phyloP scores from a whole-genome alignment of 1,140 invertebrate species.

The Ceratoteleas bidentatus region DNA sequence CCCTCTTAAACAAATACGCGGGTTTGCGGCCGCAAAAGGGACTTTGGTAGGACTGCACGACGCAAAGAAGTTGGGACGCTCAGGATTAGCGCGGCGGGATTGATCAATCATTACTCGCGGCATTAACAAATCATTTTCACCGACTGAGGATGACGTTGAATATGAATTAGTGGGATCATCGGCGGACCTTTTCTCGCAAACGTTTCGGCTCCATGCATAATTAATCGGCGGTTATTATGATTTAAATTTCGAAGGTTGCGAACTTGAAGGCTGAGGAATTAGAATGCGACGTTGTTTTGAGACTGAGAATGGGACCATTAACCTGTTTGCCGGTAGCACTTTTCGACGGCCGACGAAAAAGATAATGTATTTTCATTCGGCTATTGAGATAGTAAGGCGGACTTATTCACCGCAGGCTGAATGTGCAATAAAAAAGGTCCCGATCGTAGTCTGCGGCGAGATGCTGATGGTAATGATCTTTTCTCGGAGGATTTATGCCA shows the following conservation, averaged over 20 bases:
- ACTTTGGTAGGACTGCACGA: neutral
- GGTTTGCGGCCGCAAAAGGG: neutral
- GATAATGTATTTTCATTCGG: conserved; percentile 56
- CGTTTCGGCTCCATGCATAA: conserved; percentile 20
- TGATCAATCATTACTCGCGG: neutral
- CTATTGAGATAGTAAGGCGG: conserved; percentile 46
- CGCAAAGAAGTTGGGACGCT: no score
- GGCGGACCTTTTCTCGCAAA: no score
- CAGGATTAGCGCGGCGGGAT: neutral
- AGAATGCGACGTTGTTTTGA: conserved; percentile 41
- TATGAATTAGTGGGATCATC: conserved; percentile 1
- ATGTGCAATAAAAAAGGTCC: conserved; percentile 46
- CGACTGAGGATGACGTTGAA: conserved; percentile 7
- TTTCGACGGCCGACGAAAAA: conserved; percentile 43
- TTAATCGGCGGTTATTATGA: conserved; percentile 38
- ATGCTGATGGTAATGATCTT: conserved; percentile 54
- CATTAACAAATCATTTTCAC: conserved; percentile 1
- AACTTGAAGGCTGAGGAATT: conserved; percentile 21
- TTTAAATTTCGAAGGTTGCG: conserved; percentile 41
- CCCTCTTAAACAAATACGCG: neutral
- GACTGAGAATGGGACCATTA: conserved; percentile 47
- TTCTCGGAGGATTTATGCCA: conserved; percentile 47
- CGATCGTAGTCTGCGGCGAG: conserved; percentile 45
- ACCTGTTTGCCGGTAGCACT: conserved; percentile 54
- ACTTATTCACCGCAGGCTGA: conserved; percentile 46